Base-by-base conservation (phyloP, 2,113 vertebrate species). In the Onychorhynchus coronatus region DNA sequence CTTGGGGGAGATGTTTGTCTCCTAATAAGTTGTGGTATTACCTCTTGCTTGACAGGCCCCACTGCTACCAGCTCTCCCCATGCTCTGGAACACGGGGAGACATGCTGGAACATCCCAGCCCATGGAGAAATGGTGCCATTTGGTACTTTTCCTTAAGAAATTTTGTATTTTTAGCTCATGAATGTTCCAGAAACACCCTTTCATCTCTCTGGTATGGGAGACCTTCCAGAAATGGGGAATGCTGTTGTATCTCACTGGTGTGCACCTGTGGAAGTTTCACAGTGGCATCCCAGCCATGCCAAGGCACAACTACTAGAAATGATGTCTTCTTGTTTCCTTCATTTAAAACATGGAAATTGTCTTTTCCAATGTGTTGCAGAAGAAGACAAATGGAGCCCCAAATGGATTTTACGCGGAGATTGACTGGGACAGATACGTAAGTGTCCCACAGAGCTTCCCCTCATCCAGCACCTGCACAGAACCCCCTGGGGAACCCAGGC, bases 401-500 rank as follows among this genome's bases (percentile, higher is more conserved):
- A 99, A 99, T 93, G 99, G 99, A 93, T 99, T 99, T 97, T 99
- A 99, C 24, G 99, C 99, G 1, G 99, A 99, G 97, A 99, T 99
- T 49, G 99, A 99, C 98, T 99, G 99, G 99, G 99, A 99, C 97
- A 98, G 99, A 99, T 99, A 99, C 3, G 99, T 99, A 95, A 99
- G 99, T 99, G 95, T 31, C 5, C 47, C 8, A 13, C 2, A 15
- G 47, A 61, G 12, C 46, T 11, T 19, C 14, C 73, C 39, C 16
- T 31, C 41, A 1, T 5, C 56, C 27, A 7, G 27, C 21, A 65
- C 37, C 42, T 9, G 2, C 5, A 14, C 25, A 21, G 42, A 14
- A 27, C 19, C 53, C 3, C 4, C 1, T 0, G 5, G 66, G 13
- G 15, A 2, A 8, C 39, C 24, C 6, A 2, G 28, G 13, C 37